Base-by-base conservation (phyloP, 37 sponge, comb jelly and placozoan species). In the Theonella swinhoei region DNA sequence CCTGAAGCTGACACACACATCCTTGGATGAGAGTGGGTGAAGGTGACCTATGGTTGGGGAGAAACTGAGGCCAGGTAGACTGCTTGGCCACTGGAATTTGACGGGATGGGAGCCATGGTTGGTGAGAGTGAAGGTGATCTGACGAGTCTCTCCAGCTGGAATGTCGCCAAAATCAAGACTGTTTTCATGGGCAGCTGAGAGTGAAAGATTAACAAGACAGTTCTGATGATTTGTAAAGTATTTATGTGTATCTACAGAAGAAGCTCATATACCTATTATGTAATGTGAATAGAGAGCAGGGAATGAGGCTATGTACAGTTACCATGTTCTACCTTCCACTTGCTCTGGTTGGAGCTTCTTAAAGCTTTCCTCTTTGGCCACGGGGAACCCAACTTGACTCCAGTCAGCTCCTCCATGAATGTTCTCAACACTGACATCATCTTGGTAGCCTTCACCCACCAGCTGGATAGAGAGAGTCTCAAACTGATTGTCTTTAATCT, bases 401-500 rank as follows among this genome's bases (percentile, higher is more conserved):
- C 78, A 26, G 23, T 71, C 72, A 33, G 38, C 39, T 61, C 11
- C 23, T 28, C 84, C 67, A 26, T 77, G 37, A 38, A 94, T 81
- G 73, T 90, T 87, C 60, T 90, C 88, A 26, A 98, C 85, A 29
- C 78, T 80, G 25, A 98, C 71, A 24, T 92, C 94, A 67, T 94
- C 95, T 64, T 89, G 80, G 54, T 92, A 98, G 25, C 96, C 95
- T 77, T 96, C 99, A 62, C 96, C 99, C 14, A 98, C 78, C 71
- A 98, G 72, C 62, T 76, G 63, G 20, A 98, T 68, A 8, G 80
- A 43, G 1, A 80, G 87, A 72, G 88, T 88, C 84, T 98, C 99
- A 89, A 96, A 98, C 72, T 91, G 92, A 75, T 93, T 96, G 74
- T 94, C 92, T 63, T 74, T 30, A 35, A 97, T 72, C 30, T 65